These are phyloP conservation scores for Matsumurasca onukii DNA, from an alignment of 1,140 invertebrate species.

Conservation along the genomic window DNA sequence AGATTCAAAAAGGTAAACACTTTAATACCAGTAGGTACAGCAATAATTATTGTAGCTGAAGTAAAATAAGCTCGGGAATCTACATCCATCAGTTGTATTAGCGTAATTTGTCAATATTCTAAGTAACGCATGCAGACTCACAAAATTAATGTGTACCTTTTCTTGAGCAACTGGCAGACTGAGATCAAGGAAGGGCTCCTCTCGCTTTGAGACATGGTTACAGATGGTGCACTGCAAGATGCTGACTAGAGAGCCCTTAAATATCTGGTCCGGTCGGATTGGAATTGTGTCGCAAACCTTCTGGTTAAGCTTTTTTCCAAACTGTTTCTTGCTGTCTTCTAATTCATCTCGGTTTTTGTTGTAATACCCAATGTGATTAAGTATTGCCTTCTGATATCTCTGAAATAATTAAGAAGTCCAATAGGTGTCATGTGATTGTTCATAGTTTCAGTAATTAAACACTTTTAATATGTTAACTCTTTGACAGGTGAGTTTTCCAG, in stretches of 20 bases:
- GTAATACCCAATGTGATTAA: conserved; percentile 66
- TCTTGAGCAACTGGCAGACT: conserved; percentile 83
- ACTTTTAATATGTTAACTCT: no score
- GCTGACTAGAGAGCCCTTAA: conserved; percentile 87
- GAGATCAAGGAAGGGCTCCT: conserved; percentile 93
- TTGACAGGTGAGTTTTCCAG: no score
- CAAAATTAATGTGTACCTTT: conserved; percentile 47
- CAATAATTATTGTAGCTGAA: no score
- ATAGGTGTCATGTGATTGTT: no score
- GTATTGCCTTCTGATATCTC: conserved; percentile 74
- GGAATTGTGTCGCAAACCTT: conserved; percentile 38
- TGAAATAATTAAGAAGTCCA: conserved; percentile 55
- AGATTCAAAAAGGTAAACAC: no score
- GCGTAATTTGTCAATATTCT: no score
- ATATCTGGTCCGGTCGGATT: conserved; percentile 57
- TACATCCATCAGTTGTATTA: no score
- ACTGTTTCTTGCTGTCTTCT: conserved; percentile 69
- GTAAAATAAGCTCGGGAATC: no score
- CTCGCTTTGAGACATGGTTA: conserved; percentile 76
- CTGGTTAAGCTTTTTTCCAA: conserved; percentile 57
- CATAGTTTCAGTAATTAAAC: no score
- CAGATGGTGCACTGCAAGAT: conserved; percentile 90
- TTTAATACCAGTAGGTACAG: no score
- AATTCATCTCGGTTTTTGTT: conserved; percentile 68
- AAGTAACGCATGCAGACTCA: neutral